These are phyloP conservation scores for Solen grandis DNA, from an alignment of 1,140 invertebrate genomes.

Conservation along the genomic window DNA sequence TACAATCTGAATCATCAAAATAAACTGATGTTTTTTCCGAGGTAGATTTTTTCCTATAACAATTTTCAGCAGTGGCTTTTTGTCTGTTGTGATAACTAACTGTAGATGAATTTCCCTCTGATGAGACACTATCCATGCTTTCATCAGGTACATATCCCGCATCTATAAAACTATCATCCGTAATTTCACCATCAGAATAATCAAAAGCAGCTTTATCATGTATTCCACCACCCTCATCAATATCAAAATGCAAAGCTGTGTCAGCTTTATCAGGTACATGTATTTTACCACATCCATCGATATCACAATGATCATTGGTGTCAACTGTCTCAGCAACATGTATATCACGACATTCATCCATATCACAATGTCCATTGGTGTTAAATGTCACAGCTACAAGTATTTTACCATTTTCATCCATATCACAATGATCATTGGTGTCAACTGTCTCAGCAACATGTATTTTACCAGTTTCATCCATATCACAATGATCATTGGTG, in stretches of 20 bases:
- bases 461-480: not conserved
- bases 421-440: slow-evolving; percentile 17
- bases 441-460: slow-evolving; percentile 8
- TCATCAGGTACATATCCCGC: not conserved
- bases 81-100: not conserved
- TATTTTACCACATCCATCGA: not conserved
- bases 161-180: not conserved
- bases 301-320: slow-evolving; percentile 6
- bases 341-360: slow-evolving; percentile 6
- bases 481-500: not conserved
- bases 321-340: slow-evolving; percentile 4
- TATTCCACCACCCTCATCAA: slow-evolving; percentile 2
- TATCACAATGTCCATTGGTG: slow-evolving; percentile 1
- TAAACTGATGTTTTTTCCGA: not conserved
- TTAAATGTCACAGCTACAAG: not conserved
- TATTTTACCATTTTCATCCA: slow-evolving; percentile 8
- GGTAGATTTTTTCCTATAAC: not conserved
- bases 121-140: not conserved
- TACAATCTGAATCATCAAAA: not conserved
- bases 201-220: not conserved
- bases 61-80: not conserved
- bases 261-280: slow-evolving; percentile 19
- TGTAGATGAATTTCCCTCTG: not conserved
- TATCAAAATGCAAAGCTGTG: slow-evolving; percentile 21
- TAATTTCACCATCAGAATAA: not conserved